Conservation (phyloP, 1,140 invertebrate genomes). For the Drosophila varians region DNA sequence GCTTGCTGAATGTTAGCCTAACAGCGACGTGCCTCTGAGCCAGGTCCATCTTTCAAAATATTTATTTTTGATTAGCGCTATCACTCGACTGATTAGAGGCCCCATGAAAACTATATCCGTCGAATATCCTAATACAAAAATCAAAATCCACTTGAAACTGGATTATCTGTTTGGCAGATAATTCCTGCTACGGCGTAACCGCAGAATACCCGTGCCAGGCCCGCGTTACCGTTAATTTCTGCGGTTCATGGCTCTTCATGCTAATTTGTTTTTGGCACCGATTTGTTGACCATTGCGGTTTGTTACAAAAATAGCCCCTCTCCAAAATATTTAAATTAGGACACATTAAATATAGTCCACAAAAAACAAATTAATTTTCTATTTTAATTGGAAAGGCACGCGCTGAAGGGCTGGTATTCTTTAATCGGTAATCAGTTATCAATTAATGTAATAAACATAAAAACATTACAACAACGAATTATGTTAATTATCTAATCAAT, state of each 20-base stretch:
- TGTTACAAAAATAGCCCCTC: background rate
- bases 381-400: background rate
- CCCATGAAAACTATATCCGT: slow-evolving; percentile 21
- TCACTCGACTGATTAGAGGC: slow-evolving; percentile 20
- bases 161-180: slow-evolving; percentile 26
- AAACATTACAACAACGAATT: background rate
- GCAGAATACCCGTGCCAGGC: slow-evolving; percentile 6
- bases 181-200: slow-evolving; percentile 10
- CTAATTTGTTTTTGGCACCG: slow-evolving; percentile 24
- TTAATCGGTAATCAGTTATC: background rate
- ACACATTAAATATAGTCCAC: background rate
- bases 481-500: no score
- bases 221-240: slow-evolving; percentile 23
- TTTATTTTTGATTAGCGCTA: background rate
- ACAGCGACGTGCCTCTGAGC: background rate
- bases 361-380: background rate
- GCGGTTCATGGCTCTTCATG: slow-evolving; percentile 3
- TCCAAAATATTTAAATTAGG: background rate
- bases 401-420: background rate
- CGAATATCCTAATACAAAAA: slow-evolving; percentile 8
- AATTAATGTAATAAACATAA: no score
- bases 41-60: background rate
- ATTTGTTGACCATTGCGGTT: slow-evolving; percentile 22
- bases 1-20: slow-evolving; percentile 23
- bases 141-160: slow-evolving; percentile 15